Conservation (phyloP, 2,797 vertebrate species). For the Anabacerthia variegaticeps region DNA sequence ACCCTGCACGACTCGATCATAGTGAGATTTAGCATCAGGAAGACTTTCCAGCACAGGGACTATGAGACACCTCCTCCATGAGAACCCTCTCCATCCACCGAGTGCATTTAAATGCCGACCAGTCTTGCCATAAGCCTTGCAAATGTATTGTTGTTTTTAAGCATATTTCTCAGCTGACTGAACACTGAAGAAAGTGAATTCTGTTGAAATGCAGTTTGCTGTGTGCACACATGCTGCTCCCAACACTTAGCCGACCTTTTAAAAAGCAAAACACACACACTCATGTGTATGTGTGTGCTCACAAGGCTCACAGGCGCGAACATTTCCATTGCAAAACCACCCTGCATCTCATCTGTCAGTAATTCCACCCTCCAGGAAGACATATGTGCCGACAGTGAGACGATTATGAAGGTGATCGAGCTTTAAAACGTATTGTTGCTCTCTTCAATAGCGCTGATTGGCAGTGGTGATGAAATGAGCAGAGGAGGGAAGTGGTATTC, state of each 20-base stretch:
- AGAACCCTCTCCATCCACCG: not conserved
- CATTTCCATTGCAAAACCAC: constrained; percentile 35
- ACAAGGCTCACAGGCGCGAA: not conserved
- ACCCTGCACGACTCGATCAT: not conserved
- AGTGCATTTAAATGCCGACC: not conserved
- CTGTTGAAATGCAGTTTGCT: not conserved
- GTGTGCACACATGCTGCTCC: not conserved
- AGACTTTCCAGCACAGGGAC: not conserved
- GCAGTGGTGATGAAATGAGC: constrained; percentile 25
- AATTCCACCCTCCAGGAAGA: constrained; percentile 27
- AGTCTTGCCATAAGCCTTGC: not conserved
- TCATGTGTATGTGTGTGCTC: not conserved
- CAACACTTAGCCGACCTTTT: not conserved
- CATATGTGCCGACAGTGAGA: not conserved
- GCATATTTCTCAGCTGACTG: not conserved
- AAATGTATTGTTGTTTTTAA: not conserved
- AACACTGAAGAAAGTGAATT: not conserved
- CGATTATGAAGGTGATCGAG: constrained; percentile 38
- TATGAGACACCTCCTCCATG: accelerated
- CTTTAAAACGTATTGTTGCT: constrained; percentile 20
- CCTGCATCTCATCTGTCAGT: not conserved
- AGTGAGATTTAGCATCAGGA: not conserved
- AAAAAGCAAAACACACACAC: not conserved
- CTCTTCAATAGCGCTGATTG: constrained; percentile 60
- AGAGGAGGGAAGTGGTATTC: not conserved